Evolutionary conservation across 2,113 vertebrate species (phyloP).

Genomic region (Gorsachius goisagi): DNA sequence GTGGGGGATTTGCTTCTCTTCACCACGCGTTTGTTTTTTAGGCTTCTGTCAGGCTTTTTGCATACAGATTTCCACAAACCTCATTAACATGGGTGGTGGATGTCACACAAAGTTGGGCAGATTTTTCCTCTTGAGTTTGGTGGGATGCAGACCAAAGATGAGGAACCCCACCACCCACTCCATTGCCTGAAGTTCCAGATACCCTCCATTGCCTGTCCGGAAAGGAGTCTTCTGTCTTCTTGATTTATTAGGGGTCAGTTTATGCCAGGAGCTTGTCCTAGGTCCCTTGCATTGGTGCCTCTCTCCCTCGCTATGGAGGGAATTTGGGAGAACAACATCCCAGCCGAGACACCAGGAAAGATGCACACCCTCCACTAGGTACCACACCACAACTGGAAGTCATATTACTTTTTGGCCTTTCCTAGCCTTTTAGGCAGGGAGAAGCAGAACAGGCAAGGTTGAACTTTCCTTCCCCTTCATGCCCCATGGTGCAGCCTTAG

Average conservation of each 20-base stretch:
- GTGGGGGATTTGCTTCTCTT: neutral
- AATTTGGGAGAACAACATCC: neutral
- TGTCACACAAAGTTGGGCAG: neutral
- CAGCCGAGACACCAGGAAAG: rapidly evolving
- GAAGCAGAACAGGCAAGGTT: neutral
- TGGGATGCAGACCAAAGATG: neutral
- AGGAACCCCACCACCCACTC: neutral
- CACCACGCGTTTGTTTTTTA: neutral
- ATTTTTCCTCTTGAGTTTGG: neutral
- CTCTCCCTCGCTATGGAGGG: neutral
- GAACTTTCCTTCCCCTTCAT: neutral
- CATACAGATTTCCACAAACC: neutral
- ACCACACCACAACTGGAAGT: neutral
- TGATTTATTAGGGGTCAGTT: neutral
- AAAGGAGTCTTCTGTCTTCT: neutral
- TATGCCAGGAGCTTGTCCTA: neutral
- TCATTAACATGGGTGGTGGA: neutral
- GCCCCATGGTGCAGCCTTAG: no score
- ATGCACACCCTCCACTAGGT: neutral
- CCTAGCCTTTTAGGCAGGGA: neutral
- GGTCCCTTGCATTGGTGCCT: neutral
- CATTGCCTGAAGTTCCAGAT: neutral
- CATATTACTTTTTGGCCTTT: neutral
- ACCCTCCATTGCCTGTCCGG: neutral
- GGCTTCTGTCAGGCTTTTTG: slow-evolving; percentile 9